Evolutionary conservation across 92 coral and sea anemone genomes (phyloP).

Genomic region (Paramuricea clavata): DNA sequence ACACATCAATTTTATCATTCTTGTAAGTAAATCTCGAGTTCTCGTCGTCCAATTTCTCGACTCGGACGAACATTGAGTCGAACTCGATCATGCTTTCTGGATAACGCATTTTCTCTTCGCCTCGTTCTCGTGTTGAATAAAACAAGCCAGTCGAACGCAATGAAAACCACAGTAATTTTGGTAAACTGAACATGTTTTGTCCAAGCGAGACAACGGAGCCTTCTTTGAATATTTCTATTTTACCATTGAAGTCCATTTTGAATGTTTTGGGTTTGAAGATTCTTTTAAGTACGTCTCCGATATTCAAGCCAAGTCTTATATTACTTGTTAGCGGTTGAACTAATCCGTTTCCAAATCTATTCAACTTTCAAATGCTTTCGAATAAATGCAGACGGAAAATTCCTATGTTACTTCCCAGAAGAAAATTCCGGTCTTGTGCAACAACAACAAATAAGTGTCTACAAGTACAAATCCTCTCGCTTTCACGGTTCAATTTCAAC

Average conservation of each 20-base stretch:
- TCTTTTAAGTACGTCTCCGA: background rate
- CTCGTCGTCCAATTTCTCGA: constrained; percentile 37
- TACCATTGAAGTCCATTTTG: background rate
- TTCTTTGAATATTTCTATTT: constrained; percentile 16
- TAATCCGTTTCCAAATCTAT: no score
- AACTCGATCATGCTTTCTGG: constrained; percentile 32
- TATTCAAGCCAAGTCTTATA: background rate
- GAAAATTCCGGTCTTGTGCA: no score
- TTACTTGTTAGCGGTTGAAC: background rate
- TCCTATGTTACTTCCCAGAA: no score
- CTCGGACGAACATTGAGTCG: constrained; percentile 30
- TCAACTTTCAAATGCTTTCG: no score
- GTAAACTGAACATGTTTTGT: constrained; percentile 46
- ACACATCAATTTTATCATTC: constrained; percentile 28
- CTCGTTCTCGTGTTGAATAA: constrained; percentile 26
- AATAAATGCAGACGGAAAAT: no score
- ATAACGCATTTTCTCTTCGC: background rate
- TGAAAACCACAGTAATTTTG: constrained; percentile 30
- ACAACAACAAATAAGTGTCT: background rate
- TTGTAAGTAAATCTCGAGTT: background rate
- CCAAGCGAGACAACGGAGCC: constrained; percentile 37
- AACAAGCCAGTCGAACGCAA: constrained; percentile 26
- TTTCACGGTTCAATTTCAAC: no score
- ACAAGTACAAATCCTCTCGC: background rate
- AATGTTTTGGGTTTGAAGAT: background rate